Conservation (phyloP, 2,113 vertebrate genomes). For the Neogale vison region DNA sequence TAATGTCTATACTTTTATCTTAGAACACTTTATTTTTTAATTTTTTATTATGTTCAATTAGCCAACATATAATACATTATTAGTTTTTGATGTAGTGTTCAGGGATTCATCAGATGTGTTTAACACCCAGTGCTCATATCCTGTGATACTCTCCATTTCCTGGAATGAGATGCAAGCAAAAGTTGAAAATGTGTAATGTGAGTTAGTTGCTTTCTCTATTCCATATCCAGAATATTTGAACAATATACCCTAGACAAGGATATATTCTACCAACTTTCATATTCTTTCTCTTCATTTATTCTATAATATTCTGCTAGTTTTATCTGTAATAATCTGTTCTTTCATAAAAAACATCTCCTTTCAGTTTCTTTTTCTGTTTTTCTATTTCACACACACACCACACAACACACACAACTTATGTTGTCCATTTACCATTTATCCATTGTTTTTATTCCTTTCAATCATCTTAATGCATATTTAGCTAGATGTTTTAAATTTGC, state of each 20-base stretch:
- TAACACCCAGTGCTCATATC: background rate
- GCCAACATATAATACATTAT: background rate
- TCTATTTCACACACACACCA: background rate
- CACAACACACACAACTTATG: background rate
- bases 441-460: background rate
- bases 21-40: background rate
- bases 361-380: background rate
- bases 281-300: background rate
- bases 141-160: background rate
- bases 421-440: background rate
- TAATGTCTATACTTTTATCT: background rate
- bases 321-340: background rate
- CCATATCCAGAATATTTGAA: background rate
- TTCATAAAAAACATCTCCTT: background rate
- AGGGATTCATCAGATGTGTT: background rate
- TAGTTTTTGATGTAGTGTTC: background rate
- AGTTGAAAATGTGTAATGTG: background rate
- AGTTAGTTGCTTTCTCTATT: background rate
- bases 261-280: background rate
- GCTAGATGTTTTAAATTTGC: background rate
- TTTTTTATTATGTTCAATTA: background rate
- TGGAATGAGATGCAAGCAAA: background rate
- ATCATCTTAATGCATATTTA: background rate
- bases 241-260: background rate
- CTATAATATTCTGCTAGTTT: background rate